Conservation (phyloP, 2,888 invertebrate species). For the Pristionchus arcanus region DNA sequence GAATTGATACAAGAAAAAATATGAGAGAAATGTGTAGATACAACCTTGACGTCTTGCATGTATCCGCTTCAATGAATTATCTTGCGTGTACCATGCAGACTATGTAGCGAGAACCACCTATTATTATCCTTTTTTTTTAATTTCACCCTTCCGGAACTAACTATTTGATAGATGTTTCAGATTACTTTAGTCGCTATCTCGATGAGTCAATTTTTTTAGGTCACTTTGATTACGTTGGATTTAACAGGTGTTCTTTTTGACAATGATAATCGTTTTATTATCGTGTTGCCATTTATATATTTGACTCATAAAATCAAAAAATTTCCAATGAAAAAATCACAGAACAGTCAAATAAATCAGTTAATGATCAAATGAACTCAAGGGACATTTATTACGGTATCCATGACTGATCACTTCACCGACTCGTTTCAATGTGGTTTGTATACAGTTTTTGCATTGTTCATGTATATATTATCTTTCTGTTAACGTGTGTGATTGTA, state of each 20-base stretch:
- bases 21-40: neutral
- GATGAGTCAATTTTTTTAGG: too few relatives aligned
- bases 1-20: too few relatives aligned
- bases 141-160: neutral
- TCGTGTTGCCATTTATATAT: too few relatives aligned
- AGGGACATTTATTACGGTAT: neutral
- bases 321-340: neutral
- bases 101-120: neutral
- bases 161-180: too few relatives aligned
- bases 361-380: neutral
- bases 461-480: neutral
- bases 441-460: neutral
- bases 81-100: neutral
- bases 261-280: too few relatives aligned
- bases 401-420: neutral
- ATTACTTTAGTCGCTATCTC: neutral
- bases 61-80: neutral
- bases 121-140: neutral
- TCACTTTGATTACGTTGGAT: too few relatives aligned
- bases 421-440: neutral
- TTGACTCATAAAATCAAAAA: too few relatives aligned
- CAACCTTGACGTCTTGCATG: constrained; percentile 33
- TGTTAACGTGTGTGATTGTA: neutral
- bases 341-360: neutral
- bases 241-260: too few relatives aligned